These are phyloP conservation scores for Gopherus evgoodei DNA, from an alignment of 2,113 vertebrate genomes.

Conservation along the genomic window DNA sequence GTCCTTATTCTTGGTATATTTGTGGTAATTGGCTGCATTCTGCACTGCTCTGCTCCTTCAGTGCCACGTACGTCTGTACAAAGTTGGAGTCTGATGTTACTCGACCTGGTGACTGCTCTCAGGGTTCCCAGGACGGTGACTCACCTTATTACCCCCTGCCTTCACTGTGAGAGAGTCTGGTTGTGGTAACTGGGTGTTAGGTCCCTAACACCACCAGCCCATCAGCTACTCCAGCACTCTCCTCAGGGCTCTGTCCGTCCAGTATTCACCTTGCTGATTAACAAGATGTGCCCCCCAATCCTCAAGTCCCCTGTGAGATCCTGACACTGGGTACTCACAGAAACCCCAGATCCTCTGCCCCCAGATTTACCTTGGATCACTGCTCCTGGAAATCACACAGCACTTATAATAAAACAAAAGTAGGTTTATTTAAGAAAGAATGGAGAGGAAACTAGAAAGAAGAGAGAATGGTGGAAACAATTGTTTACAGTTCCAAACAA, in stretches of 20 bases:
- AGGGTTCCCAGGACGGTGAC: too few relatives aligned
- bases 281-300: not conserved
- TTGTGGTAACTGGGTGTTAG: not conserved
- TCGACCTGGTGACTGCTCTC: not conserved
- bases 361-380: not conserved
- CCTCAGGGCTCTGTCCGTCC: not conserved
- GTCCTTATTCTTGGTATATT: not conserved
- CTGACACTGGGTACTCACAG: not conserved
- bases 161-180: not conserved
- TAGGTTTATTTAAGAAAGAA: not conserved
- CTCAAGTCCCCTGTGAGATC: not conserved
- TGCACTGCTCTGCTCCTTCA: not conserved
- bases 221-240: not conserved
- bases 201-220: not conserved
- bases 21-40: not conserved
- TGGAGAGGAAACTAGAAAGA: not conserved
- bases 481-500: not conserved
- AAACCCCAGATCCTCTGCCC: not conserved
- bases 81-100: not conserved
- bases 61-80: not conserved
- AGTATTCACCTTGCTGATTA: not conserved
- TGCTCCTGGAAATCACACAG: not conserved
- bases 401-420: not conserved
- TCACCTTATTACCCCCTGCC: not conserved
- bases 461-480: not conserved